Percentiles rank a stretch among this genome's conserved stretches.
Conservation (phyloP, 2,797 vertebrate genomes). For the Karalla daura region DNA sequence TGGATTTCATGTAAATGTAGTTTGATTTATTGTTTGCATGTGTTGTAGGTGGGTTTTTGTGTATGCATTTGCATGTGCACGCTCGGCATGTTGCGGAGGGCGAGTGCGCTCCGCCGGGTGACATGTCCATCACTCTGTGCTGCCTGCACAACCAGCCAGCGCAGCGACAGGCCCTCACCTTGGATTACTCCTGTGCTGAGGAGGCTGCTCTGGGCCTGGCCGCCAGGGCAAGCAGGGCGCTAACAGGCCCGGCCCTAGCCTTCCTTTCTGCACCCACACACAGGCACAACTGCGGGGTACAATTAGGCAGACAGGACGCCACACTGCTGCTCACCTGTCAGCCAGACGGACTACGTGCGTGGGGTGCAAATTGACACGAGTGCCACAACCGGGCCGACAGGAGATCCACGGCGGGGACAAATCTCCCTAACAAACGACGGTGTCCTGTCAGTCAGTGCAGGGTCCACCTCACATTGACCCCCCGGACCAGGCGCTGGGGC, state of each 20-base stretch:
- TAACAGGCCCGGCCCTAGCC: conserved; percentile 73
- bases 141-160: conserved; percentile 71
- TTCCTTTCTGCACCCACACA: conserved; percentile 72
- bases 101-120: conserved; percentile 14
- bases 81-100: neutral
- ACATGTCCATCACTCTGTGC: conserved; percentile 64
- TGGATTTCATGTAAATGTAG: conserved; percentile 65
- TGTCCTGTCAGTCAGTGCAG: conserved; percentile 79
- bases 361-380: conserved; percentile 81
- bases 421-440: conserved; percentile 86
- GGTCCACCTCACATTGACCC: conserved; percentile 76
- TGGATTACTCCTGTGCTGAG: conserved; percentile 74
- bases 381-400: conserved; percentile 80
- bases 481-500: conserved; percentile 71
- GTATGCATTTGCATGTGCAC: conserved; percentile 14
- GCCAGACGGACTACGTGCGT: conserved; percentile 66
- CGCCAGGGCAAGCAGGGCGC: conserved; percentile 69
- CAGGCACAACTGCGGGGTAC: conserved; percentile 82
- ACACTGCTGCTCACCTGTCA: conserved; percentile 84
- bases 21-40: conserved; percentile 74
- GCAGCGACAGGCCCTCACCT: conserved; percentile 78
- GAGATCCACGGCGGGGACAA: conserved; percentile 78
- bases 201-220: conserved; percentile 75
- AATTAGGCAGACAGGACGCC: conserved; percentile 84
- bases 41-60: conserved; percentile 35